These are phyloP conservation scores for Sebastiscus albofasciatus DNA, from an alignment of 2,797 vertebrate species.

Conservation along the genomic window DNA sequence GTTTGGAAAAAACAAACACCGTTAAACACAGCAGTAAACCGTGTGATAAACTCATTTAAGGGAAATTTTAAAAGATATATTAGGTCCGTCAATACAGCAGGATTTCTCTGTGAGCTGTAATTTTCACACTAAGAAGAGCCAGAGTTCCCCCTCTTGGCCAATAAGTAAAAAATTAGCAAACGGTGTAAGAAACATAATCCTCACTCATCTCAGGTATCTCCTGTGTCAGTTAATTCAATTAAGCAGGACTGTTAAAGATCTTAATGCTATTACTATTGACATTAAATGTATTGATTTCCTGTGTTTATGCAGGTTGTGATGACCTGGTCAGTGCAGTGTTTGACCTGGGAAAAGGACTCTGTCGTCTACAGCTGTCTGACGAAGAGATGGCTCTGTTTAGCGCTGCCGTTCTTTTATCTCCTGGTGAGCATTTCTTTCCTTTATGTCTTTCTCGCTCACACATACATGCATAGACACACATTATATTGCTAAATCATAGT, in stretches of 20 bases:
- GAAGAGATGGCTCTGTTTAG: conserved; percentile 93
- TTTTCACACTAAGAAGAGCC: background rate
- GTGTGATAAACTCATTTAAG: background rate
- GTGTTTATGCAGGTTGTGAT: conserved; percentile 86
- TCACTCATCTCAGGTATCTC: background rate
- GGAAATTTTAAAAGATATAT: conserved; percentile 2
- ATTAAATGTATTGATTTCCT: background rate
- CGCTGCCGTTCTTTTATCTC: conserved; percentile 87
- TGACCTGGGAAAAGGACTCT: conserved; percentile 89
- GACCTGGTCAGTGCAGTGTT: conserved; percentile 89
- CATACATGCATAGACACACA: background rate
- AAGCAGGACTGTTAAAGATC: background rate
- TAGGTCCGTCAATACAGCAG: background rate
- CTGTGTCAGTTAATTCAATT: background rate
- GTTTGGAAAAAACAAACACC: background rate
- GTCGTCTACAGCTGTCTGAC: conserved; percentile 89
- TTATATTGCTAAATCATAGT: background rate
- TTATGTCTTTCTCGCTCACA: background rate
- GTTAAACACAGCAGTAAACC: conserved; percentile 1
- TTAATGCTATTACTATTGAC: background rate
- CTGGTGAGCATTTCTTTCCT: conserved; percentile 78
- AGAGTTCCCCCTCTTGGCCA: background rate
- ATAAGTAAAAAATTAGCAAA: too few relatives aligned
- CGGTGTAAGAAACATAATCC: background rate
- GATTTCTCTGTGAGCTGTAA: background rate